Base-by-base conservation (phyloP, 2,797 vertebrate species). In the Malacoctenus gilli region DNA sequence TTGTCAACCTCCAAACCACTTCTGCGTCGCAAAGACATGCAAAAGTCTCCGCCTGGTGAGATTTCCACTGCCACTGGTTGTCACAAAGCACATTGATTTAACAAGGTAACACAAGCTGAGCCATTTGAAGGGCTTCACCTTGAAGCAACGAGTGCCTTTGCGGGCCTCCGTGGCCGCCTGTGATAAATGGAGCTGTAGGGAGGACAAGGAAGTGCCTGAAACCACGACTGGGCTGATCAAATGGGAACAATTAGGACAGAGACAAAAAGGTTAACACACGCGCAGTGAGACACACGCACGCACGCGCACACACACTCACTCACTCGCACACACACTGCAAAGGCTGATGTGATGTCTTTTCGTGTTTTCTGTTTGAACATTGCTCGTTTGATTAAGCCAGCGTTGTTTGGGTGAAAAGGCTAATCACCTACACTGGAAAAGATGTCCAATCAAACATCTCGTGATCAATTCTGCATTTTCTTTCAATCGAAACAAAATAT, bases 101-200 rank as follows among this genome's bases (percentile, higher is more conserved):
- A 84, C 83, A 81, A 75, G 72, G 77, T 75, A 84, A 88, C 84
- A 83, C 76, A 85, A 84, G 78, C 74, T 52, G 70, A 83, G 77
- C 75, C 67, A 67, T 83, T 83, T 84, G 56, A 79, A 70, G 57
- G 72, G 75, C 82, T 84, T 87, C 84, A 88, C 85, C 86, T 89
- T 84, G 77, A 85, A 79, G 77, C 69, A 54, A 52, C 3, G 18
- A 69, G 43, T 44, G 77, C 34, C 75, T 86, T 76, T 72, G 72
- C 73, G 80, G 68, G 66, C 77, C 54, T 74, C 69, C 53, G 67
- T 59, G 68, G 69, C 77, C 51, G 70, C 64, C 49, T 69, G 72
- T 84, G 77, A 90, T 88, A 85, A 88, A 88, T 84, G 70, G 68
- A 80, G 63, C 74, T 50, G 63, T 51, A 32, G 52, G 64, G 42